Base-by-base conservation (phyloP, 2,797 vertebrate species). In the Rallus crepitans region DNA sequence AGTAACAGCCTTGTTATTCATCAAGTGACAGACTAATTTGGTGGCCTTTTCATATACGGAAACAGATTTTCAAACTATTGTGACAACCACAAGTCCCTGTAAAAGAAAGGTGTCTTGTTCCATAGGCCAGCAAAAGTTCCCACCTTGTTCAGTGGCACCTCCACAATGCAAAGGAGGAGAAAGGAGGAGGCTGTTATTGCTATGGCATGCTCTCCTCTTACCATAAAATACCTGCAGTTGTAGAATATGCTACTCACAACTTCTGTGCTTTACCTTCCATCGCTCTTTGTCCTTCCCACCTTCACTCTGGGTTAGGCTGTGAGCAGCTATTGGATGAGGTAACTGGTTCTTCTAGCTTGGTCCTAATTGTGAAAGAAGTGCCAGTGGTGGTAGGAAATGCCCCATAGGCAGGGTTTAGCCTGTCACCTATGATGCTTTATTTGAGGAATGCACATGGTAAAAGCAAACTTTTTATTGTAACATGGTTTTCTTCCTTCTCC, bases 321-420 rank as follows among this genome's bases (percentile, higher is more conserved):
- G 28, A 84, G 56, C 27, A 63, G 42, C 20, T n/a, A 37, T 0
- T 10, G 53, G 53, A 71, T 71, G 40, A 89, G 8, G 9, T 14
- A 66, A 24, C 40, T 79, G 8, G 20, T 72, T 76, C 33, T 82
- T 27, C 59, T 80, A 17, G 4, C 15, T 70, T 45, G 39, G 23
- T 86, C 18, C 37, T 52, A 35, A 33, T 0, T 42, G 31, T 52
- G 47, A 61, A 45, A 78, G 69, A 21, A 0, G 0, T 45, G 19
- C 7, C 47, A 83, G 24, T 33, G 23, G 16, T 40, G 33, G 37
- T 2, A 61, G 24, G 24, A 73, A 80, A 73, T 42, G 7, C 12
- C 37, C 30, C 24, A 3, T 6, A 21, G 30, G 31, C 42, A 91
- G 63, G 56, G 42, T 14, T 69, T 65, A 84, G n/a, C 37, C 25